Percentiles rank a stretch among this genome's conserved stretches.
phyloP scores from a whole-genome alignment of 2,113 vertebrate species.

The Danionella cerebrum region DNA sequence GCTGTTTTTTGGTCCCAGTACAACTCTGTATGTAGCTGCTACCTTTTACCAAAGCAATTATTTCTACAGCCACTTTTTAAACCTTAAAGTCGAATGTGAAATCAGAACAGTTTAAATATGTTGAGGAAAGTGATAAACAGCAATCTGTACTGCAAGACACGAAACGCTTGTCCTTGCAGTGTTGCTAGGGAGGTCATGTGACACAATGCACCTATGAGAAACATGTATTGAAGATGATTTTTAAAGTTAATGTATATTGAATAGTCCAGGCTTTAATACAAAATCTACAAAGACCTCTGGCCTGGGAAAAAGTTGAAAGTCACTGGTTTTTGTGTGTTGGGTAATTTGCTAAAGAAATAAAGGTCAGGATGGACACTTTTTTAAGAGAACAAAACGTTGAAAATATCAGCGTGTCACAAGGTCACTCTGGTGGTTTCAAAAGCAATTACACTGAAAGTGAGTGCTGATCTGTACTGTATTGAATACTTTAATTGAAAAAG shows the following conservation, averaged over 20 bases:
- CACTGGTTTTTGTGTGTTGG: not conserved
- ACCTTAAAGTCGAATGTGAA: too few species aligned
- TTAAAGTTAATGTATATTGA: not conserved
- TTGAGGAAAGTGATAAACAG: too few species aligned
- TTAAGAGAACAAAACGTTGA: not conserved
- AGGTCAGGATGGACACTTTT: not conserved
- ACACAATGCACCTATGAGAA: too few species aligned
- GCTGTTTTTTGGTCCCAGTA: too few species aligned
- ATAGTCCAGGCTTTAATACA: not conserved
- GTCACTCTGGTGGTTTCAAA: not conserved
- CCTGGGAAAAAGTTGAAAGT: not conserved
- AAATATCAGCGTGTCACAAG: not conserved
- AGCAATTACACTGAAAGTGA: slow-evolving; percentile 2
- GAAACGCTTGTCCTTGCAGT: too few species aligned
- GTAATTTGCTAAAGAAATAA: not conserved
- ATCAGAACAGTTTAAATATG: too few species aligned
- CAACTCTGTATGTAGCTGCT: too few species aligned
- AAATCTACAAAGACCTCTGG: not conserved
- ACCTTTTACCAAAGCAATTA: too few species aligned
- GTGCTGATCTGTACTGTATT: not conserved
- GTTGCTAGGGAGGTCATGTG: too few species aligned
- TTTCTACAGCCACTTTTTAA: too few species aligned
- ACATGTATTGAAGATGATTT: too few species aligned
- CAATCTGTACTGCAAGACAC: too few species aligned
- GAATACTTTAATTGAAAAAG: not conserved